Base-by-base conservation (phyloP, 2,797 vertebrate genomes). In the Parauchenoglanis punctatus region DNA sequence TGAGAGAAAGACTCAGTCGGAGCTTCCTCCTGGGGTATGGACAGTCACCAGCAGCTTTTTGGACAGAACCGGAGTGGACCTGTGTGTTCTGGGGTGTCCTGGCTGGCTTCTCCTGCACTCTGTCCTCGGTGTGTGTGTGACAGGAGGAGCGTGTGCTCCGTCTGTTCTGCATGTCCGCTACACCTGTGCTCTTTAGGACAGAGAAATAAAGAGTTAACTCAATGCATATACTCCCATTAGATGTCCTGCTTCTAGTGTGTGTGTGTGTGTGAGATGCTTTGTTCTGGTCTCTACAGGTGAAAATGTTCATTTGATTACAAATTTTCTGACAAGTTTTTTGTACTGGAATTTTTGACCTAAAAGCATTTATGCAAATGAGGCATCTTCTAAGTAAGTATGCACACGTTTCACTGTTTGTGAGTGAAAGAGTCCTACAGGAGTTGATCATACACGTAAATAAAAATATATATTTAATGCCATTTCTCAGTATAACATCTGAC, bases 11-110 rank as follows among this genome's bases (percentile, higher is more conserved):
- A 2, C 54, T 81, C 31, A 89, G 75, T n/a, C 7, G 28, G 76
- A 78, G 52, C 63, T 28, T 81, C 40, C 35, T 88, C 13, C 61
- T 61, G 61, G 82, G 75, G 68, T 68, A 70, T 1, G 73, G 25
- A 35, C 7, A 17, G 18, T 83, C 70, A 0, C 31, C 56, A 52
- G 65, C 61, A 28, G 28, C 23, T 85, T 92, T 87, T 72, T n/a
- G 77, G 77, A 75, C 75, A 23, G 86, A 46, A 68, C 72, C 35
- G 25, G 81, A 81, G 44, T 67, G 7, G 56, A 46, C n/a, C 25
- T 10, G 73, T 35, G 46, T 85, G 81, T 88, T 82, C 54, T 31
- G 80, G 6, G 63, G 54, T 2, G 68, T 72, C 63, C 54, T 73
- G 10, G 11, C 49, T 59, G 11, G 72, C 61, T 15, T 87, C 40